Conservation (phyloP, 1,140 invertebrate species). For the Scaptomyza graminum region DNA sequence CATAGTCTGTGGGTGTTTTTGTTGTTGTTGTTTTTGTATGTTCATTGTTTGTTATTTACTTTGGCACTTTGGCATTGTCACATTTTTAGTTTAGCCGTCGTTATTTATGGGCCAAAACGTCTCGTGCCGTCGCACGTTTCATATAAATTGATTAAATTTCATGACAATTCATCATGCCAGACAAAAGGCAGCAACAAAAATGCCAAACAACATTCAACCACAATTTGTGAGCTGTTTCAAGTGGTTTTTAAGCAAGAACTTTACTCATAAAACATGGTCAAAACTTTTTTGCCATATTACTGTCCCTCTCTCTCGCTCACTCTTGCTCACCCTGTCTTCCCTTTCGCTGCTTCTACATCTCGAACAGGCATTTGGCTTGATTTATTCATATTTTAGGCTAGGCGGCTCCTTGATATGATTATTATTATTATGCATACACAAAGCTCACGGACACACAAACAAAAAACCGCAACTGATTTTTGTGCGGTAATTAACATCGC, state of each 20-base stretch:
- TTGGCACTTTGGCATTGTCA: conserved; percentile 75
- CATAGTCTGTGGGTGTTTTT: conserved; percentile 24
- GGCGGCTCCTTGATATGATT: conserved; percentile 56
- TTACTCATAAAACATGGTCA: conserved; percentile 58
- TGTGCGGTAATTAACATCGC: conserved; percentile 52
- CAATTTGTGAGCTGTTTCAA: conserved; percentile 57
- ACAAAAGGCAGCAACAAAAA: conserved; percentile 28
- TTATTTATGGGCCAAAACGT: conserved; percentile 59
- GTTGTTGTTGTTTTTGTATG: conserved; percentile 70
- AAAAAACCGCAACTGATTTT: conserved; percentile 65
- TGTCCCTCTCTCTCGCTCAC: not conserved
- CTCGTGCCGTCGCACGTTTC: conserved; percentile 67
- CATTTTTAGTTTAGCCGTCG: conserved; percentile 51
- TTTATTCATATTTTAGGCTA: conserved; percentile 40
- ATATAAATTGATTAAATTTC: conserved; percentile 82
- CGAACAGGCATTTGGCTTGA: conserved; percentile 46
- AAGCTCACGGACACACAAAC: conserved; percentile 30
- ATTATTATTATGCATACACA: conserved; percentile 63
- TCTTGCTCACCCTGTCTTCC: not conserved
- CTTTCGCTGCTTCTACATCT: conserved; percentile 9
- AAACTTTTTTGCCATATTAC: conserved; percentile 37
- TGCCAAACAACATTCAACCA: conserved; percentile 15
- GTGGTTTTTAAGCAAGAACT: conserved; percentile 67
- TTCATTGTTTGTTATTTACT: conserved; percentile 82
- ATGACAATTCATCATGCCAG: conserved; percentile 80